Evolutionary conservation across 2,888 invertebrate species (phyloP).

Genomic region (Synanthedon tipuliformis): DNA sequence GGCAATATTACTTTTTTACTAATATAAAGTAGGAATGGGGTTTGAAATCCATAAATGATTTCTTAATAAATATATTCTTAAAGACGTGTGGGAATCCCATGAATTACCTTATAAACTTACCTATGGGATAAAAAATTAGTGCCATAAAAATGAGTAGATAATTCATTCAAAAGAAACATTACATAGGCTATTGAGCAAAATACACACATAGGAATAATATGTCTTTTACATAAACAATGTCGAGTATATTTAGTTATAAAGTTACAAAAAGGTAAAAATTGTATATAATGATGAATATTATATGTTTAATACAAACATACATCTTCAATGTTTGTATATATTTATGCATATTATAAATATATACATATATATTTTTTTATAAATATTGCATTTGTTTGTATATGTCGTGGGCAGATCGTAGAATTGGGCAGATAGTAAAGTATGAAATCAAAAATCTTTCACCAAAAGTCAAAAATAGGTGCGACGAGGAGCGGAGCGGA

Average conservation of each 20-base stretch:
- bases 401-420: no score
- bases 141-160: background rate
- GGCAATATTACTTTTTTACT: background rate
- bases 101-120: background rate
- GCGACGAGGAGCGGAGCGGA: no score
- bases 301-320: constrained; percentile 6
- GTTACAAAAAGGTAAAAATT: background rate
- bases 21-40: background rate
- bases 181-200: constrained; percentile 23
- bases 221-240: constrained; percentile 4
- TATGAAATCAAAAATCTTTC: no score
- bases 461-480: no score
- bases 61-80: background rate
- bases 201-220: constrained; percentile 21
- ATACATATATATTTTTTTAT: no score
- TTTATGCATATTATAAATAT: constrained; percentile 11
- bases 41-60: background rate
- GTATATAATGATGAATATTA: constrained; percentile 4
- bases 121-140: background rate
- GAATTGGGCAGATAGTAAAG: no score
- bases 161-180: background rate
- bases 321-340: constrained; percentile 16
- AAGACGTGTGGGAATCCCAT: no score
- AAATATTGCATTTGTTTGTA: no score
- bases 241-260: constrained; percentile 1